Evolutionary conservation across 2,888 invertebrate genomes (phyloP).

Genomic region (Sialis fuliginosa): DNA sequence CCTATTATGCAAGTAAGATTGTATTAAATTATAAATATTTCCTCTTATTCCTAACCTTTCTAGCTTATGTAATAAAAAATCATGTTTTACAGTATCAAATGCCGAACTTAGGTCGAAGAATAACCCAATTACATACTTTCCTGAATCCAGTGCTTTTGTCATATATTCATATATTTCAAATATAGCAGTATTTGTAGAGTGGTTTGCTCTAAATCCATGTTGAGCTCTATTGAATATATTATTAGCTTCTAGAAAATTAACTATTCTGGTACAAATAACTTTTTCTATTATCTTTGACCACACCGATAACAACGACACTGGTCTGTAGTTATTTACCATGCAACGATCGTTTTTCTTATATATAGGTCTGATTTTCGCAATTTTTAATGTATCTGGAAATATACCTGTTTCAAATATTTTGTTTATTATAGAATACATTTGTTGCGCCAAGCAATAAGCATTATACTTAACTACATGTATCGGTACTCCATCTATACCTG

Average conservation of each 20-base stretch:
- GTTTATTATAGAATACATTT: too few relatives aligned
- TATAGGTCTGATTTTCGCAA: too few relatives aligned
- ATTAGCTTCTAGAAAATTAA: background rate
- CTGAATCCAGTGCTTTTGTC: background rate
- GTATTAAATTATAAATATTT: background rate
- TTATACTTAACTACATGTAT: too few relatives aligned
- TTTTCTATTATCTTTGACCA: background rate
- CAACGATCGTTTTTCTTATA: too few relatives aligned
- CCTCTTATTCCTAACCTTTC: background rate
- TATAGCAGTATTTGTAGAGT: background rate
- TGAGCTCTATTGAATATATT: background rate
- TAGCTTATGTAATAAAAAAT: background rate
- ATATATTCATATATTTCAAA: constrained; percentile 1
- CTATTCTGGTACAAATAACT: background rate
- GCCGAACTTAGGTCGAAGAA: background rate
- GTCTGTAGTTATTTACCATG: background rate
- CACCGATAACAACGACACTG: background rate
- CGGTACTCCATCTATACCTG: too few relatives aligned
- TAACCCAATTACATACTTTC: background rate
- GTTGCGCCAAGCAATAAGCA: too few relatives aligned
- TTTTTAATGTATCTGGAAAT: too few relatives aligned
- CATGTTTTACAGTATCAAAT: constrained; percentile 1
- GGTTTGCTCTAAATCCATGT: background rate
- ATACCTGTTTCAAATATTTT: too few relatives aligned
- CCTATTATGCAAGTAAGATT: background rate